phyloP scores from a whole-genome alignment of 2,888 invertebrate genomes.

The Ecdyonurus torrentis region DNA sequence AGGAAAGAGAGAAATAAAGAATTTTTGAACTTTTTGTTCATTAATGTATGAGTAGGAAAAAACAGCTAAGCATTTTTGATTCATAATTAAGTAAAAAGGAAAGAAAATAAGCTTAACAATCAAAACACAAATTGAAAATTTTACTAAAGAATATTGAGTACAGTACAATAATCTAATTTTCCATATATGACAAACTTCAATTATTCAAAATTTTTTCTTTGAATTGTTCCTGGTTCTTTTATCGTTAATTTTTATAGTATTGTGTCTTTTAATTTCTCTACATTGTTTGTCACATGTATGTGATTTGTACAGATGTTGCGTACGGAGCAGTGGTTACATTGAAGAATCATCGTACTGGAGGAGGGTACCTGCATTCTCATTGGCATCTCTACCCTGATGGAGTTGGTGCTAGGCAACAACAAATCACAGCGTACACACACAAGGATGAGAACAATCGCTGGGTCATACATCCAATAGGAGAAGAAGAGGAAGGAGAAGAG shows the following conservation, averaged over 20 bases:
- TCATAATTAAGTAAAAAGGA: too few species aligned
- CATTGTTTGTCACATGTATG: constrained; percentile 1
- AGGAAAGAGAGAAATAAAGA: too few species aligned
- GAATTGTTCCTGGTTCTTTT: not conserved
- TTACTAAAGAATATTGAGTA: too few species aligned
- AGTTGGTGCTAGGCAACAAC: constrained; percentile 78
- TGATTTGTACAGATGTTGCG: constrained; percentile 47
- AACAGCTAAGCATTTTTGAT: too few species aligned
- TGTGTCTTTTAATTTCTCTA: too few species aligned
- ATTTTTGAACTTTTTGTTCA: too few species aligned
- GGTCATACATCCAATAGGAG: constrained; percentile 52
- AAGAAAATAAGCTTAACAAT: too few species aligned
- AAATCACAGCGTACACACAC: constrained; percentile 91
- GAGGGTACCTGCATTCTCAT: constrained; percentile 92
- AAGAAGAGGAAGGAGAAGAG: constrained; percentile 28
- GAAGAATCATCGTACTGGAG: constrained; percentile 89
- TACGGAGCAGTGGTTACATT: constrained; percentile 77
- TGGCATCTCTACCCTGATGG: constrained; percentile 88
- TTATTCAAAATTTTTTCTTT: not conserved
- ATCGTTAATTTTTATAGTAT: not conserved
- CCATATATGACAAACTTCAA: not conserved
- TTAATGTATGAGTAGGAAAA: too few species aligned
- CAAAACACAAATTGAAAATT: too few species aligned
- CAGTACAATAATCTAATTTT: too few species aligned
- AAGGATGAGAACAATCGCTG: constrained; percentile 93